Percentiles rank a stretch among this genome's conserved stretches.
Conservation (phyloP, 2,797 vertebrate genomes). For the Neoniphon sammara region DNA sequence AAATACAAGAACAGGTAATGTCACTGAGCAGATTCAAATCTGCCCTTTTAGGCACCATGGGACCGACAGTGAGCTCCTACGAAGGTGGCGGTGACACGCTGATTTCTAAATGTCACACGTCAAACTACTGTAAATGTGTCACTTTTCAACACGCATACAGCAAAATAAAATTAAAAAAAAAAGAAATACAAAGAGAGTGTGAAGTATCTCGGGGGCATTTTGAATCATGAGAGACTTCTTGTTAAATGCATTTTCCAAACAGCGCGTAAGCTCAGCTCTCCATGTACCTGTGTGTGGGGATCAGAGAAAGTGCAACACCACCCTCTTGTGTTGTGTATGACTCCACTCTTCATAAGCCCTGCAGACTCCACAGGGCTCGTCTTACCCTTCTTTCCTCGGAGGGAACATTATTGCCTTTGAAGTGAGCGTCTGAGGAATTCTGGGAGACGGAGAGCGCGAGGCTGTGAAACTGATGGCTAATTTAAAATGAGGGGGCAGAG, state of each 20-base stretch:
- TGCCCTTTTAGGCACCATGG: constrained; percentile 72
- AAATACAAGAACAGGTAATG: constrained; percentile 35
- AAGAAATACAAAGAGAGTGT: not conserved
- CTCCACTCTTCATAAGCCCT: constrained; percentile 26
- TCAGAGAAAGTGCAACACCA: constrained; percentile 68
- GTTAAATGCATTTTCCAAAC: constrained; percentile 27
- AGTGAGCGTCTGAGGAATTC: constrained; percentile 22
- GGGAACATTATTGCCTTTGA: constrained; percentile 73
- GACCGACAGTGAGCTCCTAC: constrained; percentile 46
- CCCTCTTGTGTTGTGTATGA: constrained; percentile 64
- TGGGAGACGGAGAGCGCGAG: not conserved
- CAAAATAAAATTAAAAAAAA: no score
- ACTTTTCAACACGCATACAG: not conserved
- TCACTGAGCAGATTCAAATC: constrained; percentile 52
- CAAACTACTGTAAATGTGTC: not conserved
- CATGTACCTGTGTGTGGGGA: constrained; percentile 38
- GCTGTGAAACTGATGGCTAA: no score
- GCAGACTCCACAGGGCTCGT: constrained; percentile 41
- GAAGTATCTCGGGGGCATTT: not conserved
- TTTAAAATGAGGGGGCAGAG: not conserved
- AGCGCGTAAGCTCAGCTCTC: constrained; percentile 27
- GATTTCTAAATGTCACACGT: constrained; percentile 24
- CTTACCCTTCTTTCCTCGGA: constrained; percentile 53
- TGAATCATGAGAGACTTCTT: constrained; percentile 1
- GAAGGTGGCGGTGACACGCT: constrained; percentile 13